These are phyloP conservation scores for Blera fallax DNA, from an alignment of 2,888 invertebrate species.

Conservation along the genomic window DNA sequence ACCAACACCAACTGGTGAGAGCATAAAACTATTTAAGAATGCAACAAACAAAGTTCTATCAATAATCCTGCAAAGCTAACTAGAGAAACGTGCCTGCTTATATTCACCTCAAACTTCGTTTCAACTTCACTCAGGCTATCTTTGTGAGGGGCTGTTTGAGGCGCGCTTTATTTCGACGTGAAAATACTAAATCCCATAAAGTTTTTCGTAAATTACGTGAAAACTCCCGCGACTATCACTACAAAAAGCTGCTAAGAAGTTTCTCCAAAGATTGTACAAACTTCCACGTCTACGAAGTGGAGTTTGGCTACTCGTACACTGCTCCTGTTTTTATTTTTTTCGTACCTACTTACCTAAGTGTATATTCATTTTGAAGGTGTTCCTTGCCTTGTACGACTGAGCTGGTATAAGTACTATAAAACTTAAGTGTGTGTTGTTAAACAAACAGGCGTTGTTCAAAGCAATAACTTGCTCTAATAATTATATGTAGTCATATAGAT, in stretches of 20 bases:
- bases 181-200: constrained; percentile 56
- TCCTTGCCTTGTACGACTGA: neutral
- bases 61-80: constrained; percentile 54
- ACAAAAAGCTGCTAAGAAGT: constrained; percentile 7
- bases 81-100: constrained; percentile 58
- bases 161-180: constrained; percentile 30
- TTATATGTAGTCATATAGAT: neutral
- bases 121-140: constrained; percentile 12
- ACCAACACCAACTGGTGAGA: neutral
- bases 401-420: neutral
- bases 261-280: constrained; percentile 41
- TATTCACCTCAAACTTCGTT: constrained; percentile 15
- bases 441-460: constrained; percentile 32
- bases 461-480: constrained; percentile 18
- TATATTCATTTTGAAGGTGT: neutral
- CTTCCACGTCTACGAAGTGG: constrained; percentile 36
- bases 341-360: no score
- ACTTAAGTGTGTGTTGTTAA: constrained; percentile 34
- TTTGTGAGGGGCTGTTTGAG: neutral
- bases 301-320: neutral
- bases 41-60: constrained; percentile 29
- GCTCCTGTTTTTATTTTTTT: neutral
- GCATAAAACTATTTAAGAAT: constrained; percentile 35
- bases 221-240: constrained; percentile 57
- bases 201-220: constrained; percentile 68